Percentiles rank a stretch among this genome's conserved stretches.
These are phyloP conservation scores for Pseudomyrmex cubaensis DNA, from an alignment of 1,140 invertebrate genomes.

Conservation along the genomic window DNA sequence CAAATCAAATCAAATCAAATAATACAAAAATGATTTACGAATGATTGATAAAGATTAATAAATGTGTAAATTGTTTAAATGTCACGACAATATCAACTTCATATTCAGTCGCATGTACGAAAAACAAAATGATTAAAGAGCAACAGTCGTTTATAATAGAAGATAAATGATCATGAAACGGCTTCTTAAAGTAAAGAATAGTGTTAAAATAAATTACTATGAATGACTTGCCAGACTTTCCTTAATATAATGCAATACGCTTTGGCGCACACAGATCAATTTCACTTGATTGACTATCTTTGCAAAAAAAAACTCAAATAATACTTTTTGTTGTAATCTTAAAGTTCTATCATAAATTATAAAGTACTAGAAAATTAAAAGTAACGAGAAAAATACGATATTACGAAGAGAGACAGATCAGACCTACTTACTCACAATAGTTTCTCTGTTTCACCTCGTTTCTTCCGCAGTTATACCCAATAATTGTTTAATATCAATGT, in stretches of 20 bases:
- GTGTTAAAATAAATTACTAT: constrained; percentile 43
- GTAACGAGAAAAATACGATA: background rate
- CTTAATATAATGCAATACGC: constrained; percentile 9
- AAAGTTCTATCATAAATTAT: background rate
- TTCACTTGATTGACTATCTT: constrained; percentile 6
- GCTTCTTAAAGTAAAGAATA: constrained; percentile 14
- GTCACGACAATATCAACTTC: constrained; percentile 20
- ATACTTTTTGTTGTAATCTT: too few species aligned
- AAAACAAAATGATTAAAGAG: constrained; percentile 39
- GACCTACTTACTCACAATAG: background rate
- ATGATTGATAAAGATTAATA: background rate
- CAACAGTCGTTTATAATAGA: background rate
- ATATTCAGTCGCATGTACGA: background rate
- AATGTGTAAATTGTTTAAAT: constrained; percentile 11
- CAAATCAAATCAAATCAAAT: background rate
- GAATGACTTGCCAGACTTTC: constrained; percentile 35
- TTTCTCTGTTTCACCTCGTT: constrained; percentile 12
- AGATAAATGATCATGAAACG: constrained; percentile 42
- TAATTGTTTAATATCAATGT: constrained; percentile 33
- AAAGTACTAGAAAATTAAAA: background rate
- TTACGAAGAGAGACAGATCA: background rate
- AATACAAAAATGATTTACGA: background rate
- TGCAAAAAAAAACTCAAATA: background rate
- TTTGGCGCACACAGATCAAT: background rate
- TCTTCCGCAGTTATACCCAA: constrained; percentile 1